phyloP scores from a whole-genome alignment of 2,797 vertebrate species.

The Sitta carolinensis region DNA sequence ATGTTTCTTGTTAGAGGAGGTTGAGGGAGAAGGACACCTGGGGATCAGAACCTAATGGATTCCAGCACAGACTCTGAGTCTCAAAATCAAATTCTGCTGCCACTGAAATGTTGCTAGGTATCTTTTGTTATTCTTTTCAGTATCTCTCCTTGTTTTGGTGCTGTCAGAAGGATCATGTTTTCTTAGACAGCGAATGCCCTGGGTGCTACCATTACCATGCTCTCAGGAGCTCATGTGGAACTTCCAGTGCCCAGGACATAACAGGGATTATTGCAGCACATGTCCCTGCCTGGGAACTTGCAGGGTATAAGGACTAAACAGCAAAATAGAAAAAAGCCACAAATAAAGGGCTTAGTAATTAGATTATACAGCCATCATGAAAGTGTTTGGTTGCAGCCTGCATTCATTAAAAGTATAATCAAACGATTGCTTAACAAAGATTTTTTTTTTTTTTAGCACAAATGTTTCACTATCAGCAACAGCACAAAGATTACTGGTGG shows the following conservation, averaged over 20 bases:
- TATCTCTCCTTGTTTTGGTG: neutral
- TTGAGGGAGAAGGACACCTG: neutral
- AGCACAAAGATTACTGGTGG: neutral
- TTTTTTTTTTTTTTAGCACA: neutral
- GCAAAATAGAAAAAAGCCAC: neutral
- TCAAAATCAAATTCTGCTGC: neutral
- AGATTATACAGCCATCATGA: neutral
- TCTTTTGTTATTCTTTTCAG: neutral
- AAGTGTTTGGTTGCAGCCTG: neutral
- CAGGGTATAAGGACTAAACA: neutral
- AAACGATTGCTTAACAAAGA: neutral
- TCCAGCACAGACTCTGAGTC: neutral
- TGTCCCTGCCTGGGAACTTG: neutral
- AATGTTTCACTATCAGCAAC: neutral
- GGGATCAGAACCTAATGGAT: slow-evolving; percentile 4
- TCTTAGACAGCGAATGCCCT: rapidly evolving
- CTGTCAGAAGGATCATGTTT: neutral
- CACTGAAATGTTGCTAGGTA: neutral
- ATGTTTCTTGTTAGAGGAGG: slow-evolving; percentile 12
- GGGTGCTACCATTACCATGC: rapidly evolving
- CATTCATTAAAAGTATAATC: neutral
- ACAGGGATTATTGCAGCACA: neutral
- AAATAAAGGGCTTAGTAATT: neutral
- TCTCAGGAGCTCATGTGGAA: neutral
- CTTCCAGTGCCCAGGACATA: rapidly evolving